These are phyloP conservation scores for Muntiacus muntjak DNA, from an alignment of 2,113 vertebrate genomes.

Conservation along the genomic window DNA sequence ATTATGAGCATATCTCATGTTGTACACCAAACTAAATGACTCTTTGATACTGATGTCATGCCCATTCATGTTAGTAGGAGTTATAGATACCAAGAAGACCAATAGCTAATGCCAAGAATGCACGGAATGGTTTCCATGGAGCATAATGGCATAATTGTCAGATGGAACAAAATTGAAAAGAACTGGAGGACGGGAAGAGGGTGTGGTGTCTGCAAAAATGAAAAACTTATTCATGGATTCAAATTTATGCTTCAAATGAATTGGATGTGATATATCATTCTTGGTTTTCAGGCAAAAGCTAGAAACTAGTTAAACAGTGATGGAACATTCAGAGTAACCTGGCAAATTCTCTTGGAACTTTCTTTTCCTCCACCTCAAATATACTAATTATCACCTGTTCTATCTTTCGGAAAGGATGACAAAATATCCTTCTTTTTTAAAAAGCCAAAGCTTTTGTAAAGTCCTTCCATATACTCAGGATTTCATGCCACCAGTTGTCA, in stretches of 20 bases:
- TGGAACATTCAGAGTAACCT: constrained; percentile 50
- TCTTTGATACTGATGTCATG: constrained; percentile 52
- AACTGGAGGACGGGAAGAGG: constrained; percentile 51
- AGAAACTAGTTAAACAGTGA: constrained; percentile 55
- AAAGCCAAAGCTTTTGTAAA: not conserved
- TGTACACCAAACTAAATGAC: constrained; percentile 31
- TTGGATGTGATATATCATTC: constrained; percentile 57
- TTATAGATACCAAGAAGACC: constrained; percentile 42
- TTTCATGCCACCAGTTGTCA: not conserved
- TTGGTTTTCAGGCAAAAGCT: constrained; percentile 55
- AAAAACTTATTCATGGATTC: constrained; percentile 72
- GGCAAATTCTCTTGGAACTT: constrained; percentile 39
- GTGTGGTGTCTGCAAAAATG: constrained; percentile 64
- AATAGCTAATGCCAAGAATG: constrained; percentile 55
- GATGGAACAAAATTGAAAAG: constrained; percentile 60
- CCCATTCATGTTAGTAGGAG: constrained; percentile 41
- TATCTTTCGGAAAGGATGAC: not conserved
- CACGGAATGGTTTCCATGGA: constrained; percentile 53
- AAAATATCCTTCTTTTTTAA: not conserved
- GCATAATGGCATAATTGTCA: constrained; percentile 63
- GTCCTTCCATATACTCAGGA: not conserved
- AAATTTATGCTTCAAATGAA: constrained; percentile 69
- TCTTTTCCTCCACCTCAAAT: not conserved
- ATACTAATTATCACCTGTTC: not conserved
- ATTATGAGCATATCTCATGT: constrained; percentile 30